Evolutionary conservation across 2,113 vertebrate genomes (phyloP).

Genomic region (Picathartes gymnocephalus): DNA sequence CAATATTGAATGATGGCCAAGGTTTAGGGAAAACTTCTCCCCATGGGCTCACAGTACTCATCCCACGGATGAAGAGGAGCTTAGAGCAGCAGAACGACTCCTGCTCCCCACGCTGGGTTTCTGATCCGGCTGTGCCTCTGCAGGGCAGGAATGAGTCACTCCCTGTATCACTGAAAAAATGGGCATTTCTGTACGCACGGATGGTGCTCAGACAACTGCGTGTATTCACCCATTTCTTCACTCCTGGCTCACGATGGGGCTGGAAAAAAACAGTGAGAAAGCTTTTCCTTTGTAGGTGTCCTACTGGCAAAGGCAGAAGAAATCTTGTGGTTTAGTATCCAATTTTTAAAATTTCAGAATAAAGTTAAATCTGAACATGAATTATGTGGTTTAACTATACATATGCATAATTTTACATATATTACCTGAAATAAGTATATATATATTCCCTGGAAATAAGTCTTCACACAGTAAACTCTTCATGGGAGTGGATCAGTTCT

Average conservation of each 20-base stretch:
- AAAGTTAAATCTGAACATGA: background rate
- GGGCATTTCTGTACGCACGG: fast-evolving
- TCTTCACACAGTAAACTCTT: background rate
- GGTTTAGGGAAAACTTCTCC: background rate
- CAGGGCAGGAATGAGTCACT: background rate
- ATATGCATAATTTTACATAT: background rate
- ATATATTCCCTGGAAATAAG: background rate
- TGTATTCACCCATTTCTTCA: background rate
- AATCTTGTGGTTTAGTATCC: background rate
- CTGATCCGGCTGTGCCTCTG: fast-evolving
- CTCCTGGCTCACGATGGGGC: background rate
- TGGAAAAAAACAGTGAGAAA: background rate
- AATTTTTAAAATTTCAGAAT: background rate
- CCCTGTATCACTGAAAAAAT: background rate
- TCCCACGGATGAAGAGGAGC: background rate
- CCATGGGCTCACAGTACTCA: fast-evolving
- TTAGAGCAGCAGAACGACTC: background rate
- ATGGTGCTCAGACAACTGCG: background rate
- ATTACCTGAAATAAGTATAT: background rate
- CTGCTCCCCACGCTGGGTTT: fast-evolving
- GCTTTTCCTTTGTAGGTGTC: background rate
- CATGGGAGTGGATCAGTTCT: background rate
- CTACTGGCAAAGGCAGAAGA: background rate
- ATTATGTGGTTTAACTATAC: background rate
- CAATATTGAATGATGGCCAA: background rate